Base-by-base conservation (phyloP, 2,888 invertebrate species). In the Apamea epomidion region DNA sequence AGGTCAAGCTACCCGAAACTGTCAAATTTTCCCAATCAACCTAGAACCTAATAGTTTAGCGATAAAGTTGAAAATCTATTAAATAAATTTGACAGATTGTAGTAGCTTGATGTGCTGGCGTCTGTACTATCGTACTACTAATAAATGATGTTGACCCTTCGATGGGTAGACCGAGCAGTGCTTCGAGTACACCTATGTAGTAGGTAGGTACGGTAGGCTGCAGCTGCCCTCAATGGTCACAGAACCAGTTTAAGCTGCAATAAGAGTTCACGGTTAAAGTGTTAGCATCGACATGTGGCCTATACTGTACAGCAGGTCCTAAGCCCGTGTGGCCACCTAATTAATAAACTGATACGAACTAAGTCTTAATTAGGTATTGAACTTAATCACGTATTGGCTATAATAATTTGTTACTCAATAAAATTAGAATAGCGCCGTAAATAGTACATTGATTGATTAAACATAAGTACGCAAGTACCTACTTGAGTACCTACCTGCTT, bases 381-480 rank as follows among this genome's bases (percentile, higher is more conserved):
- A 37, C 1, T 42, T 58, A 25, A 18, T 58, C 37, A 58, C 42
- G 2, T 29, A 29, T 45, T 29, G 45, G 29, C 29, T 16, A 48
- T 48, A 73, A 42, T 73, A 21, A 74, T 74, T 48, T 25, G 60
- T 60, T 8, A 45, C 25, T 65, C 32, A 48, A 32, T 74, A 25
- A 32, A 48, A 64, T 45, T 8, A 10, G 45, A 64, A 45, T 12
- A 62, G 21, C 4, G 8, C 29, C 45, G 3, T 42, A 21, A 25
- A n/a, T 29, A 65, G 14, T 3, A 65, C 29, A 64, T 64, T 25
- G 8, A 14, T 62, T 45, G 29, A 42, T 62, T n/a, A 60, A 45
- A 60, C 29, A 16, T 45, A 58, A 10, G 6, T 65, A 25, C 16
- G 45, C 25, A 25, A n/a, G 32, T 67, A 32, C 32, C n/a, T n/a